phyloP scores from a whole-genome alignment of 2,888 invertebrate species.

The Lamellibrachia satsuma region DNA sequence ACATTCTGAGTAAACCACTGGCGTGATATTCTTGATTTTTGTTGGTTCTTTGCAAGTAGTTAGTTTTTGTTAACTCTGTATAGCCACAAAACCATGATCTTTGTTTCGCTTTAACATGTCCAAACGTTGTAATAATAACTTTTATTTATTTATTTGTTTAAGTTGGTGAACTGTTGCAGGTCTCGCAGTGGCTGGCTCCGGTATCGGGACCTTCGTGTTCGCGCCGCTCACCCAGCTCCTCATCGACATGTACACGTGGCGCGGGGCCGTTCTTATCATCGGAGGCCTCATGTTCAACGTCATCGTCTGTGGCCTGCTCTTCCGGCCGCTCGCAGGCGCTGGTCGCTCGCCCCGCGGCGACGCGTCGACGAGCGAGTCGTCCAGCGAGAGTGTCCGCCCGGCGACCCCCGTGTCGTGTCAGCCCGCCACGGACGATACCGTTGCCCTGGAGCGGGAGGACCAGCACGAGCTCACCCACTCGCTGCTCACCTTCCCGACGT shows the following conservation, averaged over 20 bases:
- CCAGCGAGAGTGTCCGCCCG: neutral
- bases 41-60: too few relatives aligned
- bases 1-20: too few relatives aligned
- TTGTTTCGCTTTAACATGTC: too few relatives aligned
- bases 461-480: conserved; percentile 67
- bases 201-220: conserved; percentile 63
- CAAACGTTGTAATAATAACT: too few relatives aligned
- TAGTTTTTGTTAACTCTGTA: too few relatives aligned
- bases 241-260: conserved; percentile 60
- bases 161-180: conserved; percentile 29
- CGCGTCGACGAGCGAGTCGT: conserved; percentile 6
- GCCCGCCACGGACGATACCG: neutral
- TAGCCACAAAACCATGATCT: too few relatives aligned
- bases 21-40: too few relatives aligned
- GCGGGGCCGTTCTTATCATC: conserved; percentile 60
- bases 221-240: conserved; percentile 60
- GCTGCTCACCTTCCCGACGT: conserved; percentile 86
- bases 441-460: neutral
- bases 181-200: conserved; percentile 63
- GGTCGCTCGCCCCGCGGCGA: conserved; percentile 74
- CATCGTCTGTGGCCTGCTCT: conserved; percentile 59
- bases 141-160: too few relatives aligned
- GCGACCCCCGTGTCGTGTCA: neutral
- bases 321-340: conserved; percentile 51
- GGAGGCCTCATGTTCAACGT: conserved; percentile 60